These are phyloP conservation scores for Channa striata DNA, from an alignment of 2,797 vertebrate genomes.

Conservation along the genomic window DNA sequence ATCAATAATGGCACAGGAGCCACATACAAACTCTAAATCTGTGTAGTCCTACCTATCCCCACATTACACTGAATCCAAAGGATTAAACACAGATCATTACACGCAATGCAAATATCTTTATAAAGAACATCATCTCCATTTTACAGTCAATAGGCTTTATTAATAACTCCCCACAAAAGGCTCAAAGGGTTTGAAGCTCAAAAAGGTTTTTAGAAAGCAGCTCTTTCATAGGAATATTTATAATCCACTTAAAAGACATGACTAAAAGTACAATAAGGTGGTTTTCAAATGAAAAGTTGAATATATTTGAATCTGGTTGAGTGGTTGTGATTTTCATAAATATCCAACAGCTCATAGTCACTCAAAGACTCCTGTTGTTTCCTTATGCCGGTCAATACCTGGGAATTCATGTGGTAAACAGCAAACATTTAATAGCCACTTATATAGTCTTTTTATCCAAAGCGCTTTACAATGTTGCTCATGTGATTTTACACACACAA, in stretches of 20 bases:
- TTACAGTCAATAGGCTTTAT: constrained; percentile 39
- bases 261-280: constrained; percentile 10
- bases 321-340: constrained; percentile 10
- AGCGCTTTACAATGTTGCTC: too few relatives aligned
- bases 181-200: constrained; percentile 41
- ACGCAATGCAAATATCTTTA: constrained; percentile 28
- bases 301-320: constrained; percentile 13
- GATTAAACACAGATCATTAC: constrained; percentile 4
- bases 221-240: constrained; percentile 41
- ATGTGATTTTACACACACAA: too few relatives aligned
- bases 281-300: constrained; percentile 26
- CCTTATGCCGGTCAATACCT: constrained; percentile 40
- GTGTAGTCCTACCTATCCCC: neutral
- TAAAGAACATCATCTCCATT: constrained; percentile 30
- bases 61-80: constrained; percentile 6
- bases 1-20: neutral
- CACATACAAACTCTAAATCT: neutral
- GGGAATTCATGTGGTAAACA: constrained; percentile 31
- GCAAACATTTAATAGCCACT: too few relatives aligned
- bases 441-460: too few relatives aligned
- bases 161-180: constrained; percentile 23
- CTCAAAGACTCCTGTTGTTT: constrained; percentile 35
- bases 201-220: constrained; percentile 28
- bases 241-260: constrained; percentile 38
- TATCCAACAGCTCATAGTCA: constrained; percentile 9